These are phyloP conservation scores for Limnothrissa miodon DNA, from an alignment of 2,113 vertebrate species.

Conservation along the genomic window DNA sequence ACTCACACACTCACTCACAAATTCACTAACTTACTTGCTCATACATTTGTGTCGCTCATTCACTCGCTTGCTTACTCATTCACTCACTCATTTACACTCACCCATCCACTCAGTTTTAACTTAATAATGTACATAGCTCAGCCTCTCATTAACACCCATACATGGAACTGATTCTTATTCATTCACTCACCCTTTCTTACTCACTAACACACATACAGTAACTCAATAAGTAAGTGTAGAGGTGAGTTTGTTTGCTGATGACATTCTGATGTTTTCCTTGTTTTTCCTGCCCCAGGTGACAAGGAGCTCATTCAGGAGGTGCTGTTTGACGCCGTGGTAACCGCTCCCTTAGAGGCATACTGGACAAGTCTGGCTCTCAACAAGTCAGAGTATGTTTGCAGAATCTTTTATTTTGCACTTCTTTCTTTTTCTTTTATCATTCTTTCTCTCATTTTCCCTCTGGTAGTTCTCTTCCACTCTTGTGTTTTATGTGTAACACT, in stretches of 20 bases:
- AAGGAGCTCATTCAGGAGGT: slow-evolving; percentile 94
- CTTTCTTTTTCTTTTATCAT: neutral
- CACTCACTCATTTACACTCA: neutral
- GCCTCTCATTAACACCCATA: neutral
- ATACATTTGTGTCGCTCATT: neutral
- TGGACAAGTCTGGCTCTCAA: slow-evolving; percentile 97
- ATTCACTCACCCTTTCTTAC: neutral
- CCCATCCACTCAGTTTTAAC: neutral
- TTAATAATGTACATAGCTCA: too few relatives aligned
- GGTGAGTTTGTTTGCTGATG: neutral
- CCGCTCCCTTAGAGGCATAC: slow-evolving; percentile 93
- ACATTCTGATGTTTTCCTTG: neutral
- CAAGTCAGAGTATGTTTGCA: slow-evolving; percentile 87
- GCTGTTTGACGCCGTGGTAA: slow-evolving; percentile 94
- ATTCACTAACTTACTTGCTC: neutral
- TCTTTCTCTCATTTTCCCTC: neutral
- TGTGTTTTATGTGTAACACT: neutral
- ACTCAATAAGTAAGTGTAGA: neutral
- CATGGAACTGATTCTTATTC: neutral
- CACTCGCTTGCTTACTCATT: too few relatives aligned
- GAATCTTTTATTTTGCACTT: neutral
- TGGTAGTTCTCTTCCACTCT: neutral
- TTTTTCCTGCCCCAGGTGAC: slow-evolving; percentile 79
- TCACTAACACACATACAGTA: neutral
- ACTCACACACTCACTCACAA: neutral